A percentile compares a stretch with the other conserved stretches of the same genome.
phyloP scores from a whole-genome alignment of 2,797 vertebrate genomes.

The Megaceryle alcyon region DNA sequence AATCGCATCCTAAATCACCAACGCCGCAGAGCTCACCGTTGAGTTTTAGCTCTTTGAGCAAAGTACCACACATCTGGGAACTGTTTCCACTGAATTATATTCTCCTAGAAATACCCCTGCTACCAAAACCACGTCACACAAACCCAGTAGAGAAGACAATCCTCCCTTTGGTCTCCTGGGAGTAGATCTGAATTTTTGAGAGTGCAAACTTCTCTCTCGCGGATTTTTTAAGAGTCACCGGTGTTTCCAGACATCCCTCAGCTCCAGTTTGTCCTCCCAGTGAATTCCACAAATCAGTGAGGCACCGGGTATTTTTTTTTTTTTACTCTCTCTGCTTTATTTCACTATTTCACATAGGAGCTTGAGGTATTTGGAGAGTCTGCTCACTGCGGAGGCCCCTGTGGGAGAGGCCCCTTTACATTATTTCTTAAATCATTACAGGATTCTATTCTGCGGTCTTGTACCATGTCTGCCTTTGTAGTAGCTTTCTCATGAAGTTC shows the following conservation, averaged over 20 bases:
- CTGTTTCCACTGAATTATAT: neutral
- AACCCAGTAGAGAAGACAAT: neutral
- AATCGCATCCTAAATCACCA: slow-evolving; percentile 3
- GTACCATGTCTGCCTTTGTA: neutral
- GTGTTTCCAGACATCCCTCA: neutral
- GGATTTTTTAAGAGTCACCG: neutral
- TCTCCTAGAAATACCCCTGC: neutral
- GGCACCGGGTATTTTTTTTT: neutral
- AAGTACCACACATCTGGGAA: neutral
- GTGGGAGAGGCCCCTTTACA: neutral
- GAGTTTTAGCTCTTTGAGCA: neutral
- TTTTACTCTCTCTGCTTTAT: neutral
- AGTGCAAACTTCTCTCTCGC: neutral
- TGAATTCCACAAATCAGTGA: neutral
- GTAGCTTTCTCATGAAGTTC: neutral
- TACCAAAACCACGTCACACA: neutral
- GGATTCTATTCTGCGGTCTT: neutral
- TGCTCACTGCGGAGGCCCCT: neutral
- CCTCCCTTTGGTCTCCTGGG: neutral
- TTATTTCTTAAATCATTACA: neutral
- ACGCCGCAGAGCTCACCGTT: neutral
- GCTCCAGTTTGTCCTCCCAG: neutral
- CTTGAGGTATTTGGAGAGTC: neutral
- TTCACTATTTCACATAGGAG: neutral
- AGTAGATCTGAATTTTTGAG: neutral